Base-by-base conservation (phyloP, 2,113 vertebrate species). In the Lates calcarifer region DNA sequence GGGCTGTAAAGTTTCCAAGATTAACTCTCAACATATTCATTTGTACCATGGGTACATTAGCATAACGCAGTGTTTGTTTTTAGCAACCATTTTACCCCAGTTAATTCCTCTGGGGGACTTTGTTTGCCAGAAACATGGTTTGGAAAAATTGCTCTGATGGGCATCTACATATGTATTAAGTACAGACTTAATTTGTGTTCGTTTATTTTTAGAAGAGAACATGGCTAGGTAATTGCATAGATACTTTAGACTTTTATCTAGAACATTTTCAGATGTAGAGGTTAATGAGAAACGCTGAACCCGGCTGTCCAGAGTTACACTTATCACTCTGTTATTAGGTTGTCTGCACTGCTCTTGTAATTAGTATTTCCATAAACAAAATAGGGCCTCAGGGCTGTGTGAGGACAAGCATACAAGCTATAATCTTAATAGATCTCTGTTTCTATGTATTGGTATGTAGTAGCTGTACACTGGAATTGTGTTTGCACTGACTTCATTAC, bases 231-330 rank as follows among this genome's bases (percentile, higher is more conserved):
- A 37, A 35, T 90, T 83, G 31, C 39, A 43, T 63, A 66, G 47
- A 84, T 53, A 65, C 43, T 81, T 53, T 31, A 70, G 49, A 63
- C 57, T 84, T 71, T 71, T 61, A 85, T 75, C 66, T 14, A 17
- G 49, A 75, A 69, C 71, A 77, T 81, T 85, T 84, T 12, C 17
- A 81, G 63, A 80, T 37, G 63, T 43, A 70, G 51, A 80, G 77
- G 83, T 91, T 90, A 84, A 90, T 89, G 67, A 86, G 72, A 82
- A 85, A 85, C 8, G 39, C 26, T 80, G 78, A 83, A 69, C 70
- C 45, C 18, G 28, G 83, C 83, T 79, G 58, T 67, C 73, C 51
- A 64, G 57, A 72, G 53, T 51, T 47, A 37, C 43, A 55, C 55
- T 78, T 75, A 58, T 74, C 37, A 57, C 37, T 67, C 29, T 77